Base-by-base conservation (phyloP, 1,140 invertebrate species). In the Capitella teleta region DNA sequence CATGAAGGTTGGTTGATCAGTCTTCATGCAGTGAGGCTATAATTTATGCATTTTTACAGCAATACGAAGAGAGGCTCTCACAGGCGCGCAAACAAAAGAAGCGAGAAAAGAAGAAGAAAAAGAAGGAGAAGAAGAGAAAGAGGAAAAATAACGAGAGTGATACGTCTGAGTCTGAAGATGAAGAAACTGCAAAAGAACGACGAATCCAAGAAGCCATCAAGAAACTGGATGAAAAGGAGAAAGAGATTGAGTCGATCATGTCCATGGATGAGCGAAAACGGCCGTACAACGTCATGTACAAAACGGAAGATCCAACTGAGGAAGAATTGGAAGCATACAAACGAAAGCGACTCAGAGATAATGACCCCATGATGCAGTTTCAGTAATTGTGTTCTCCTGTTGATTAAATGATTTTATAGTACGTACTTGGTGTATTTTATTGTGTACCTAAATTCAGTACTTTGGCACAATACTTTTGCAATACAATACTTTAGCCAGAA, bases 261-360 rank as follows among this genome's bases (percentile, higher is more conserved):
- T 73, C 77, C 14, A 73, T 84, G 59, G 88, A 93, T 70, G 92
- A 97, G 65, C 74, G 90, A 23, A 92, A 95, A 66, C 73, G 91
- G 21, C 81, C 85, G 0, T 97, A 94, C 64, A 94, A 96, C 65
- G 91, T 86, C 59, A 76, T 75, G 71, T 83, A 80, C 55, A 82
- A 86, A 56, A 79, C 80, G 0, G 84, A 85, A 53, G 83, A 82
- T 57, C 87, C 86, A 1, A 86, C 88, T 0, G 84, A 88, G 51
- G 87, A 92, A 60, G 88, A 97, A 72, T 82, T 95, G 65, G 92
- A 96, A 72, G 91, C 90, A 2, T 96, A 86, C 74, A 80, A 83
- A 57, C 83, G 91, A 75, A 94, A 91, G 67, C 78, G 85, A 23
- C 73, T 76, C 49, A 72, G 87, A 28, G 81, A 82, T 2, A 91